These are phyloP conservation scores for Alectoris magna DNA, from an alignment of 2,797 vertebrate species.

Conservation along the genomic window DNA sequence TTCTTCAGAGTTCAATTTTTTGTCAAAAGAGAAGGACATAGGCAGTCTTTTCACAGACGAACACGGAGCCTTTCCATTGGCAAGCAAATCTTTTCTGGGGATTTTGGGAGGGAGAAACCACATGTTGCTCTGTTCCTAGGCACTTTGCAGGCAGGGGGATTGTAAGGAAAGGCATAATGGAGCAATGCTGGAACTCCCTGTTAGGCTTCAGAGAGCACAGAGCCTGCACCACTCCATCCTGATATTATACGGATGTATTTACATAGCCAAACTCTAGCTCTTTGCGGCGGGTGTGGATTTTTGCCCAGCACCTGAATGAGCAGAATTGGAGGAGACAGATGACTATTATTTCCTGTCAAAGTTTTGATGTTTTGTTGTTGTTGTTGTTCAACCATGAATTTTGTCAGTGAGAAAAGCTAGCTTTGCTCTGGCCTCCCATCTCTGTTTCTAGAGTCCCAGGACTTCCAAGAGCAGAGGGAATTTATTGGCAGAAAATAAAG, in stretches of 20 bases:
- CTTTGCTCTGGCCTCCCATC: background rate
- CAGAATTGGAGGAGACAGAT: background rate
- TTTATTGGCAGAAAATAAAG: background rate
- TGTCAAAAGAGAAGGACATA: background rate
- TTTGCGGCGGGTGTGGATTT: background rate
- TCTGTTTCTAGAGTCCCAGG: background rate
- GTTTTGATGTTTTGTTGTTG: conserved; percentile 20
- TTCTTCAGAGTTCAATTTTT: background rate
- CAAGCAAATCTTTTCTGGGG: background rate
- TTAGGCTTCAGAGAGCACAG: background rate
- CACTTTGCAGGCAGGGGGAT: background rate
- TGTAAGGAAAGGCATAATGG: background rate
- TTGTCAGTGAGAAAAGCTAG: background rate
- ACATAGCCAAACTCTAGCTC: background rate
- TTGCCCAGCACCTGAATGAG: background rate
- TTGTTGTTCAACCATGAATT: conserved; percentile 6
- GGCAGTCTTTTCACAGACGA: background rate
- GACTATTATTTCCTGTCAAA: conserved; percentile 48
- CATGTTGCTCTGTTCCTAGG: background rate
- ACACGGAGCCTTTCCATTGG: conserved; percentile 14
- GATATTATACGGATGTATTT: background rate
- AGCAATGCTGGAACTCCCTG: background rate
- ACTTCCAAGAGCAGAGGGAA: background rate
- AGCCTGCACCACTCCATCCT: background rate
- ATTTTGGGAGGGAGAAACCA: background rate